phyloP scores from a whole-genome alignment of 1,140 invertebrate species.

The Neocloeon triangulifer region DNA sequence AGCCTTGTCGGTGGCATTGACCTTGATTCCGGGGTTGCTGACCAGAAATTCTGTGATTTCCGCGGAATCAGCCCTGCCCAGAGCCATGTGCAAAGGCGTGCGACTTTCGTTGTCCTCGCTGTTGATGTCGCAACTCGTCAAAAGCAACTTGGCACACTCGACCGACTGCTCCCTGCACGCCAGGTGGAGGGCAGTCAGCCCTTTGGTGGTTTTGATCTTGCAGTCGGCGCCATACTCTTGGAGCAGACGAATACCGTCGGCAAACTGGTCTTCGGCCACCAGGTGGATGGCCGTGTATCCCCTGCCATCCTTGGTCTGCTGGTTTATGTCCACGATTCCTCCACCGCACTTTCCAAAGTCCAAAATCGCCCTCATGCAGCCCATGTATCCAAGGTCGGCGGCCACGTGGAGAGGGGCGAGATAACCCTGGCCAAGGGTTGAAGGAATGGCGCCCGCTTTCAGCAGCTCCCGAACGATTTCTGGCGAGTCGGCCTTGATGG shows the following conservation, averaged over 20 bases:
- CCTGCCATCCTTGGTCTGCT: constrained; percentile 30
- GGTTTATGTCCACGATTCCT: constrained; percentile 31
- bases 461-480: constrained; percentile 49
- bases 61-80: constrained; percentile 47
- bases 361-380: constrained; percentile 42
- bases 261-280: constrained; percentile 53
- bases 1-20: constrained; percentile 31
- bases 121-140: constrained; percentile 47
- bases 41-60: no score
- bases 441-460: constrained; percentile 39
- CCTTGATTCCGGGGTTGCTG: constrained; percentile 39
- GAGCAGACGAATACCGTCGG: constrained; percentile 44
- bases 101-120: constrained; percentile 50
- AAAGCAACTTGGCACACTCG: constrained; percentile 51
- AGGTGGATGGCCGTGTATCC: constrained; percentile 55
- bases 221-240: constrained; percentile 46
- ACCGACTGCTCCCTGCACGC: constrained; percentile 48
- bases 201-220: constrained; percentile 41
- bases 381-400: constrained; percentile 44
- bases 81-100: constrained; percentile 51
- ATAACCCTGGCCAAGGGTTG: constrained; percentile 40
- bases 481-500: constrained; percentile 45
- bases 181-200: constrained; percentile 54
- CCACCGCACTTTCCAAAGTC: constrained; percentile 28
- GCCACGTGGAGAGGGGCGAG: constrained; percentile 53